phyloP scores from a whole-genome alignment of 1,140 invertebrate species.

The Cydia splendana region DNA sequence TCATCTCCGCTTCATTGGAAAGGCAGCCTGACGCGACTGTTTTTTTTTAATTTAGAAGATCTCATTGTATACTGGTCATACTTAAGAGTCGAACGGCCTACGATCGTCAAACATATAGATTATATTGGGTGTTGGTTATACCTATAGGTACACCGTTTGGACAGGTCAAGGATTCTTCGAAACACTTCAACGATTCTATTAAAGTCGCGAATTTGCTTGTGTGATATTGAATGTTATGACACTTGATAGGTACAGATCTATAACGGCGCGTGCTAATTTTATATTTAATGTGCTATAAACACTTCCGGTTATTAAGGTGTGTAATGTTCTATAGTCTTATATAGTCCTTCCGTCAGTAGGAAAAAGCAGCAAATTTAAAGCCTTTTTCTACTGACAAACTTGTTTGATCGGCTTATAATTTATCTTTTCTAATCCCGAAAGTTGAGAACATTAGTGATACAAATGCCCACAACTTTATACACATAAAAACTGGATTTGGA shows the following conservation, averaged over 20 bases:
- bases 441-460: too few relatives aligned
- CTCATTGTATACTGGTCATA: not conserved
- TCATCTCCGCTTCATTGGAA: too few relatives aligned
- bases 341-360: too few relatives aligned
- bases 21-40: too few relatives aligned
- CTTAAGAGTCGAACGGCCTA: not conserved
- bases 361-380: too few relatives aligned
- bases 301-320: not conserved
- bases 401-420: too few relatives aligned
- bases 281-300: not conserved
- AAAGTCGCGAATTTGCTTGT: not conserved
- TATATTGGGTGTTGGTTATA: not conserved
- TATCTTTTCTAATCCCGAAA: too few relatives aligned
- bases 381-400: too few relatives aligned
- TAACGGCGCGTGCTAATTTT: not conserved
- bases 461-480: too few relatives aligned
- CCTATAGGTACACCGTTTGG: too few relatives aligned
- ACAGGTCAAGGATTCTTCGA: constrained; percentile 8
- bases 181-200: constrained; percentile 7
- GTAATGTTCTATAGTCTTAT: too few relatives aligned
- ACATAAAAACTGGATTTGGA: too few relatives aligned
- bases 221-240: constrained; percentile 8
- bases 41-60: not conserved
- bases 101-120: not conserved
- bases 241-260: not conserved